Conservation (phyloP, 2,113 vertebrate species). For the Phalacrocorax aristotelis region DNA sequence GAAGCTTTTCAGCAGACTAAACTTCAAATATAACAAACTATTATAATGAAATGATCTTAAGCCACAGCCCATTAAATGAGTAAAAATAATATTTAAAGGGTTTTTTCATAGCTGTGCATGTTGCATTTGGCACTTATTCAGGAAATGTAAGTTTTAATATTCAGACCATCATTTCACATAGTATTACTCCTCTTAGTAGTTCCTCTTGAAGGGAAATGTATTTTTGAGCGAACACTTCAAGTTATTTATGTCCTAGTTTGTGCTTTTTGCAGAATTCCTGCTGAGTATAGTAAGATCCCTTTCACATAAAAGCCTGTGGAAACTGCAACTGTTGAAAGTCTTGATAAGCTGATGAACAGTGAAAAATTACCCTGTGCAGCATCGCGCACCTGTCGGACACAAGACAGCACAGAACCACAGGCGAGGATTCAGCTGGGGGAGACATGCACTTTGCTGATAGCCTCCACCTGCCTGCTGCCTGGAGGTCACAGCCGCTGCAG, state of each 20-base stretch:
- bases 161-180: neutral
- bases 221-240: neutral
- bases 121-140: neutral
- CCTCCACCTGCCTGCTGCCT: neutral
- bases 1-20: neutral
- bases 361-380: neutral
- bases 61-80: neutral
- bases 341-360: neutral
- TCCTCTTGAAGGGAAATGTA: neutral
- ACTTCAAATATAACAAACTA: neutral
- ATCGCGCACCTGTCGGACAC: rapidly evolving
- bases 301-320: neutral
- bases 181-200: neutral
- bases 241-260: neutral
- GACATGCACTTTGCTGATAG: rapidly evolving
- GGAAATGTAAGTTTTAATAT: neutral
- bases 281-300: neutral
- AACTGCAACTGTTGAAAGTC: neutral
- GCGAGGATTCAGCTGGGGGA: neutral
- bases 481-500: neutral
- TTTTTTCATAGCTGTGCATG: neutral
- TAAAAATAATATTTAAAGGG: neutral
- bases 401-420: rapidly evolving
- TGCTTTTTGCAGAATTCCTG: neutral
- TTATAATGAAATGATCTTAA: neutral